Evolutionary conservation across 2,797 vertebrate genomes (phyloP).

Genomic region (Pempheris klunzingeri): DNA sequence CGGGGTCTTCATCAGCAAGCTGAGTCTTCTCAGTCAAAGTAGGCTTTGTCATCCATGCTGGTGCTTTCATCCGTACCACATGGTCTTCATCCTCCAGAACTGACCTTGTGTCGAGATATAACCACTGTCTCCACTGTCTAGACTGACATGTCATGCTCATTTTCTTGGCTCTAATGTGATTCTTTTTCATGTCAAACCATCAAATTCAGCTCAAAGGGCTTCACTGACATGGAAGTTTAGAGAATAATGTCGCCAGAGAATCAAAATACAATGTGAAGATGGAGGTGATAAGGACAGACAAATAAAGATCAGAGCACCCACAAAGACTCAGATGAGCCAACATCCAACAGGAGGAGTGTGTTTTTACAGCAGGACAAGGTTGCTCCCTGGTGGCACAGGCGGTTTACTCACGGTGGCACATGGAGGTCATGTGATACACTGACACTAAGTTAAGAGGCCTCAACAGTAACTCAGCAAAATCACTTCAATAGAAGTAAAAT

Average conservation of each 20-base stretch:
- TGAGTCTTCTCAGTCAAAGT: neutral
- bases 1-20: neutral
- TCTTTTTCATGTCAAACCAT: no score
- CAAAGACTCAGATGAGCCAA: neutral
- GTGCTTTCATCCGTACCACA: neutral
- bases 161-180: neutral
- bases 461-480: no score
- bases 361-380: neutral
- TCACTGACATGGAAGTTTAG: no score
- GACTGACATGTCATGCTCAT: no score
- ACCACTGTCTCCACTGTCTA: no score
- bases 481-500: neutral
- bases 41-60: neutral
- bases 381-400: constrained; percentile 63
- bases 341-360: neutral
- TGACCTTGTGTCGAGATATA: neutral
- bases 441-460: neutral
- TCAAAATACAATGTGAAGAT: no score
- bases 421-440: neutral
- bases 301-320: neutral
- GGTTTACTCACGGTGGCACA: neutral
- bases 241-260: no score
- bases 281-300: neutral
- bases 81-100: neutral
- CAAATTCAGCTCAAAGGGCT: no score